Percentiles rank a stretch among this genome's conserved stretches.
These are phyloP conservation scores for Eristalis tenax DNA, from an alignment of 2,888 invertebrate genomes.

Conservation along the genomic window DNA sequence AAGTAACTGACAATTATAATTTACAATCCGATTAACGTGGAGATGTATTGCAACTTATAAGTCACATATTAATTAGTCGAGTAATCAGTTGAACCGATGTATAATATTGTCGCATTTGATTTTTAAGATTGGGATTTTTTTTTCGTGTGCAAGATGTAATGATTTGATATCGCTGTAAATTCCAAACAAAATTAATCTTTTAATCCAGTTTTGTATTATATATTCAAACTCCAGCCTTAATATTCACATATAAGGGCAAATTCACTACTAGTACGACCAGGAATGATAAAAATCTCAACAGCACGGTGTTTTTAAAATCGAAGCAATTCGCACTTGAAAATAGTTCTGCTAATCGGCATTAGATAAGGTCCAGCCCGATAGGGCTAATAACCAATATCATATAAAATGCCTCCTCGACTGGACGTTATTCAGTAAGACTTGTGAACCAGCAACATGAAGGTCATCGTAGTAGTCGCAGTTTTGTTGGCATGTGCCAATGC, in stretches of 20 bases:
- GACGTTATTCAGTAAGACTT: background rate
- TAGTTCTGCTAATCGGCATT: background rate
- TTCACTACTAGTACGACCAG: too few relatives aligned
- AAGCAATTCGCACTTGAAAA: background rate
- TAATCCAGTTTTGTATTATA: background rate
- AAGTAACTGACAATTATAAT: background rate
- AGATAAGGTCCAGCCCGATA: background rate
- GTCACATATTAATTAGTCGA: background rate
- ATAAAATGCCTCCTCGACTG: slow-evolving; percentile 32
- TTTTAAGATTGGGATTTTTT: too few relatives aligned
- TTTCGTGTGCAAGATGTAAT: too few relatives aligned
- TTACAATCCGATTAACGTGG: background rate
- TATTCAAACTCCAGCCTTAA: too few relatives aligned
- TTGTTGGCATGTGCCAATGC: slow-evolving; percentile 75
- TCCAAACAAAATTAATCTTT: background rate
- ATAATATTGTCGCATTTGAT: background rate
- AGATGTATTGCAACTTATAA: background rate
- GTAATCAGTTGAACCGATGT: background rate
- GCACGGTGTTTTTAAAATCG: too few relatives aligned
- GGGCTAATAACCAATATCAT: background rate
- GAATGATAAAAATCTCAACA: too few relatives aligned
- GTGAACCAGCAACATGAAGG: slow-evolving; percentile 74
- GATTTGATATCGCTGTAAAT: background rate
- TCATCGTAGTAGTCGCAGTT: slow-evolving; percentile 74
- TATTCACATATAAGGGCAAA: too few relatives aligned